These are phyloP conservation scores for Bombus cullumanus DNA, from an alignment of 1,140 invertebrate species.

Conservation along the genomic window DNA sequence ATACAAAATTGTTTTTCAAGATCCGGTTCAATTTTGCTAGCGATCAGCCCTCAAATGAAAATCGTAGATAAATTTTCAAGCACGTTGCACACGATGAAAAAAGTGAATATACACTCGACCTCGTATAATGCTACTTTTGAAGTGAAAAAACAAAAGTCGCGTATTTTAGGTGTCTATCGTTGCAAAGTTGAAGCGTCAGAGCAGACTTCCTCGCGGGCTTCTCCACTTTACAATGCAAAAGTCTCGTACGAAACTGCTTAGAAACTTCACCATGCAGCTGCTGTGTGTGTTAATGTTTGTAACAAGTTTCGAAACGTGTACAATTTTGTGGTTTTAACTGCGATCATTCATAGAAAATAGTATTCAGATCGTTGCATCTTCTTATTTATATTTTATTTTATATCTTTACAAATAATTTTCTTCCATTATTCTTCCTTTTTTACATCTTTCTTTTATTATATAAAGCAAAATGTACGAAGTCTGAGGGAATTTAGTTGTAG, in stretches of 20 bases:
- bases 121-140: not conserved
- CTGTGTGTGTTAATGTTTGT: not conserved
- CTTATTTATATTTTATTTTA: not conserved
- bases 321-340: too few relatives aligned
- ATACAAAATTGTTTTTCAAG: not conserved
- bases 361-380: not conserved
- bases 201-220: too few relatives aligned
- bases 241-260: not conserved
- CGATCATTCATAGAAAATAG: not conserved
- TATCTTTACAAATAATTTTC: not conserved
- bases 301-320: not conserved
- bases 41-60: not conserved
- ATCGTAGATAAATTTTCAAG: not conserved
- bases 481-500: not conserved
- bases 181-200: not conserved
- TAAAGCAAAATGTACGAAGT: not conserved
- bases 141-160: not conserved
- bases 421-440: not conserved
- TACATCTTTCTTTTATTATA: too few relatives aligned
- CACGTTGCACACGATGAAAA: not conserved
- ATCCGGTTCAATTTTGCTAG: not conserved
- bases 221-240: conserved; percentile 19
- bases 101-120: not conserved
- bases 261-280: not conserved
- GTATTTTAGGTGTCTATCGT: not conserved